phyloP scores from a whole-genome alignment of 2,113 vertebrate genomes.

The Neolamprologus modestus region DNA sequence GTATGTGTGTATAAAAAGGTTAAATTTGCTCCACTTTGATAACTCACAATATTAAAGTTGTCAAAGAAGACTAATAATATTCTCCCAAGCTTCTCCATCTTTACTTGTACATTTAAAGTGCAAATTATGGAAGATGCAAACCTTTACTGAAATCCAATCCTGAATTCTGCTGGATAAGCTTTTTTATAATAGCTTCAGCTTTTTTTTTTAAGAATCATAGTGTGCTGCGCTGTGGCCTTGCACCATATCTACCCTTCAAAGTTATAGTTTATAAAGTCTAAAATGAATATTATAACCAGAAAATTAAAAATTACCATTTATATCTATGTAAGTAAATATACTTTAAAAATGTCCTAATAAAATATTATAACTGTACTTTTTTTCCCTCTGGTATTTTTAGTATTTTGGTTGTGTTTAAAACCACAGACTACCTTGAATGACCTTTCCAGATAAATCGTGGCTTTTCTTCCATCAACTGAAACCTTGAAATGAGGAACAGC shows the following conservation, averaged over 20 bases:
- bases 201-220: not conserved
- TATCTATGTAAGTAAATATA: not conserved
- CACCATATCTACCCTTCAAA: not conserved
- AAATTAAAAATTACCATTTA: not conserved
- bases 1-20: not conserved
- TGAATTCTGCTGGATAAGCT: not conserved
- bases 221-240: not conserved
- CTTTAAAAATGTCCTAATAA: not conserved
- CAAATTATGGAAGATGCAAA: not conserved
- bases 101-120: not conserved
- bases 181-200: not conserved
- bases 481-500: constrained; percentile 37
- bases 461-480: not conserved
- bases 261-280: not conserved
- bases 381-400: not conserved
- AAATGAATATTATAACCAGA: not conserved
- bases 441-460: not conserved
- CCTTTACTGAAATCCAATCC: not conserved
- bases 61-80: not conserved
- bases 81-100: fast-evolving
- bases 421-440: not conserved
- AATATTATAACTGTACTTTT: fast-evolving
- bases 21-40: not conserved
- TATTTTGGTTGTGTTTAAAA: not conserved
- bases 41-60: not conserved